A percentile compares a stretch with the other conserved stretches of the same genome.
These are phyloP conservation scores for Marmota flaviventris DNA, from an alignment of 2,113 vertebrate genomes.

Conservation along the genomic window DNA sequence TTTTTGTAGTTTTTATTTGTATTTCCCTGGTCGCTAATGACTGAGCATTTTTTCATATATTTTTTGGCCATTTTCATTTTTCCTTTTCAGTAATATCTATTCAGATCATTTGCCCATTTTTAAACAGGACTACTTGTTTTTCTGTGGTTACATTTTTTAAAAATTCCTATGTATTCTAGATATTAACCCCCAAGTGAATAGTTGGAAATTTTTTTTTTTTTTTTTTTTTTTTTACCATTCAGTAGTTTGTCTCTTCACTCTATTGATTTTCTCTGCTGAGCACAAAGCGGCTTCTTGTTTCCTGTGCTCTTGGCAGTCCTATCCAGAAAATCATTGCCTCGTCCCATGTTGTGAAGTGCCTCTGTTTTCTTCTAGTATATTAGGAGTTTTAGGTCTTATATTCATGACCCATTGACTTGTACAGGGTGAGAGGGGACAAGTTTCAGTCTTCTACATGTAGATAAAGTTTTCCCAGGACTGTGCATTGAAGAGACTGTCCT, in stretches of 20 bases:
- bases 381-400: not conserved
- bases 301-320: not conserved
- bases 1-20: not conserved
- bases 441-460: not conserved
- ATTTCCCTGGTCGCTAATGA: not conserved
- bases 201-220: too few relatives aligned
- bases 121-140: not conserved
- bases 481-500: not conserved
- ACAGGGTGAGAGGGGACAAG: too few relatives aligned
- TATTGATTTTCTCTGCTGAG: not conserved
- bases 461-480: not conserved
- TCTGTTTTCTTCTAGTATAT: not conserved
- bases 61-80: too few relatives aligned
- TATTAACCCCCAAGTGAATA: not conserved
- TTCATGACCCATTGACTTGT: not conserved
- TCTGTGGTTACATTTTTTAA: not conserved
- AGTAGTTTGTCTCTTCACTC: not conserved
- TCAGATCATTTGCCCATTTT: not conserved
- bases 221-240: not conserved
- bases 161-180: not conserved
- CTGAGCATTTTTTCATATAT: not conserved
- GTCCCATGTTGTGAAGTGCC: too few relatives aligned
- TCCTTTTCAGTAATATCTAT: not conserved
- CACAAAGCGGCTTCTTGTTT: not conserved
- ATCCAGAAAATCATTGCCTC: not conserved